Percentiles rank a stretch among this genome's conserved stretches.
phyloP scores from a whole-genome alignment of 1,140 invertebrate species.

The Eumeta japonica region DNA sequence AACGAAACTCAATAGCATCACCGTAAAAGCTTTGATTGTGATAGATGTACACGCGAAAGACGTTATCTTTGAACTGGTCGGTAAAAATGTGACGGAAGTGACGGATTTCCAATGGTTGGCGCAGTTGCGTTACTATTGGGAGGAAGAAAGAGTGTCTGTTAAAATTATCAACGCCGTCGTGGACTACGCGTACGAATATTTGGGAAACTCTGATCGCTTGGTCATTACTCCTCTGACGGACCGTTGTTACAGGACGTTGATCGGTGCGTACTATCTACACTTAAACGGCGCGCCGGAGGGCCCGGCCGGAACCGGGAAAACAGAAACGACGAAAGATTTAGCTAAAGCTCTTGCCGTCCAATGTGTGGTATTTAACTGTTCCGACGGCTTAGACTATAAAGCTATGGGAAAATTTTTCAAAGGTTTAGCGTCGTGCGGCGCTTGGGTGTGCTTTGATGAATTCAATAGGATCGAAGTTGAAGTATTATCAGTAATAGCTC shows the following conservation, averaged over 20 bases:
- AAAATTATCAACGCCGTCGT: conserved; percentile 86
- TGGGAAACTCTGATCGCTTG: conserved; percentile 77
- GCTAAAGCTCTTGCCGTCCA: conserved; percentile 86
- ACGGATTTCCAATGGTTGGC: conserved; percentile 90
- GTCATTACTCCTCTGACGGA: conserved; percentile 86
- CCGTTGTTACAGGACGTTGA: conserved; percentile 82
- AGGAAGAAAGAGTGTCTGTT: conserved; percentile 74
- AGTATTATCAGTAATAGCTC: conserved; percentile 86
- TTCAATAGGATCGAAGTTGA: conserved; percentile 91
- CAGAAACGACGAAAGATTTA: conserved; percentile 91
- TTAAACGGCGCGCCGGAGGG: conserved; percentile 86
- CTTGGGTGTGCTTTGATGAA: conserved; percentile 94
- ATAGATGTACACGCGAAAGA: conserved; percentile 91
- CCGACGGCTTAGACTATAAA: conserved; percentile 88
- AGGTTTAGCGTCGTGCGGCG: conserved; percentile 82
- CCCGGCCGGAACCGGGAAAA: conserved; percentile 92
- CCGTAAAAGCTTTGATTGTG: conserved; percentile 83
- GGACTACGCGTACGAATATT: conserved; percentile 88
- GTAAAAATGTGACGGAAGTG: conserved; percentile 68
- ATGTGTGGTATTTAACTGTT: conserved; percentile 91
- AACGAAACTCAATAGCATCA: conserved; percentile 68
- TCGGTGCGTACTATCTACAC: conserved; percentile 86
- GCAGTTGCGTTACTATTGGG: conserved; percentile 90
- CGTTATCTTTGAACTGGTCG: conserved; percentile 74
- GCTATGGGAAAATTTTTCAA: conserved; percentile 90